A percentile compares a stretch with the other conserved stretches of the same genome.
Evolutionary conservation across 2,113 vertebrate species (phyloP).

Genomic region (Apistogramma diplotaenia): DNA sequence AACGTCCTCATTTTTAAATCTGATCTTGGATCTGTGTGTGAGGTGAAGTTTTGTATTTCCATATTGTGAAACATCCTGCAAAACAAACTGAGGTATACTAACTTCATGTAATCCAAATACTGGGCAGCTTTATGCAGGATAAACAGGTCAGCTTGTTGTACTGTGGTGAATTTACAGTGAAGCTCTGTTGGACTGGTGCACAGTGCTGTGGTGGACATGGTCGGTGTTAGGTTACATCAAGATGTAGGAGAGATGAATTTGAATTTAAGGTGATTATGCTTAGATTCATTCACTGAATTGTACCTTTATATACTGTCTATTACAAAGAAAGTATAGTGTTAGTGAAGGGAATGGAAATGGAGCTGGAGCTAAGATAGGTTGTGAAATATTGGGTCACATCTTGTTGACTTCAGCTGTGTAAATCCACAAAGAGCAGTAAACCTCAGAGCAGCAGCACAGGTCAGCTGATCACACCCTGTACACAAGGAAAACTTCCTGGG

Average conservation of each 20-base stretch:
- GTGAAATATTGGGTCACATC: background rate
- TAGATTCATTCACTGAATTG: background rate
- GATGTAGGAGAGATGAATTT: no score
- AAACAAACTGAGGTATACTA: no score
- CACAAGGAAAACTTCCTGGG: background rate
- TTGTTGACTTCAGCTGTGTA: background rate
- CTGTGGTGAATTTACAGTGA: background rate
- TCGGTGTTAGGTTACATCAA: no score
- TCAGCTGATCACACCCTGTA: background rate
- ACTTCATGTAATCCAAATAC: background rate
- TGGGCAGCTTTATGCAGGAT: background rate
- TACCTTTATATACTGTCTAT: background rate
- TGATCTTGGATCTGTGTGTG: no score
- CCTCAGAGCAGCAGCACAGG: background rate
- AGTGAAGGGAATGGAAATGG: background rate
- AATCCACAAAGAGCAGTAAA: background rate
- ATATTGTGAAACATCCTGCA: no score
- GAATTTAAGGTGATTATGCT: background rate
- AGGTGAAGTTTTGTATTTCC: no score
- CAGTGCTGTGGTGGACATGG: no score
- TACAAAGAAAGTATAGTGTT: background rate
- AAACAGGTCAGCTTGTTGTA: background rate
- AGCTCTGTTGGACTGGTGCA: background rate
- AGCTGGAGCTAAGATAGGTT: background rate
- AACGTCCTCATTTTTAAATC: no score